Percentiles rank a stretch among this genome's conserved stretches.
phyloP scores from a whole-genome alignment of 2,888 invertebrate genomes.

The Macrosiphum euphorbiae region DNA sequence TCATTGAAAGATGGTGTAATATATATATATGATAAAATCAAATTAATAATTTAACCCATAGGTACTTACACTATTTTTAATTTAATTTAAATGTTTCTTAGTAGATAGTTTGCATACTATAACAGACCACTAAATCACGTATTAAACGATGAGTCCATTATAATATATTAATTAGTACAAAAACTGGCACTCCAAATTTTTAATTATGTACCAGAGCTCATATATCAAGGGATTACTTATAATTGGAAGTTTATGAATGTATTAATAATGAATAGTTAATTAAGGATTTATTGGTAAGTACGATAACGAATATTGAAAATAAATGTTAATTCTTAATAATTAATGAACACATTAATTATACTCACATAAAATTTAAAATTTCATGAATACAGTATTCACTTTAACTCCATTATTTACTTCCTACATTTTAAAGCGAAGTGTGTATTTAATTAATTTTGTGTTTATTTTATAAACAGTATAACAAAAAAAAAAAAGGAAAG shows the following conservation, averaged over 20 bases:
- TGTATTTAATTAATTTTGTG: background rate
- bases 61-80: background rate
- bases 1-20: too few relatives aligned
- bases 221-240: background rate
- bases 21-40: too few relatives aligned
- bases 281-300: background rate
- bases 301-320: background rate
- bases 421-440: background rate
- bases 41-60: too few relatives aligned
- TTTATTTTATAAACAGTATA: background rate
- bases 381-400: background rate
- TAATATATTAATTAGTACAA: background rate
- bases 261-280: background rate
- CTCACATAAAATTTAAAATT: background rate
- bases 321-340: background rate
- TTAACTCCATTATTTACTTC: background rate
- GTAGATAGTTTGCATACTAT: background rate
- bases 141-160: background rate
- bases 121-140: background rate
- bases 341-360: background rate
- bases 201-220: background rate
- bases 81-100: background rate
- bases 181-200: background rate
- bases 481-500: background rate
- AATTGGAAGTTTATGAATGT: background rate